These are phyloP conservation scores for Atrichornis clamosus DNA, from an alignment of 2,113 vertebrate genomes.

Conservation along the genomic window DNA sequence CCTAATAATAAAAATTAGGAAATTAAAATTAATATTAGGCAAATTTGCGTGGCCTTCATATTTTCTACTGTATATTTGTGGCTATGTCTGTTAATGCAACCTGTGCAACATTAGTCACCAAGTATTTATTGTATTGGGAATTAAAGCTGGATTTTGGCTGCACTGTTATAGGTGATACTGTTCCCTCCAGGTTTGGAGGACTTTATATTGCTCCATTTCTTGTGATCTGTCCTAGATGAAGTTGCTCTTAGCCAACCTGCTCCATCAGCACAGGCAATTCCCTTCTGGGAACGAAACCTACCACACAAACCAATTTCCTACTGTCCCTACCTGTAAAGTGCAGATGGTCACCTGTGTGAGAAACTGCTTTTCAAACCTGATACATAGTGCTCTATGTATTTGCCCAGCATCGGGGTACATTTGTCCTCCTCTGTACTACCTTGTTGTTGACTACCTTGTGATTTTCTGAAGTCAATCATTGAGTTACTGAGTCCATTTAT, in stretches of 20 bases:
- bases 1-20: neutral
- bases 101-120: neutral
- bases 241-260: neutral
- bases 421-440: neutral
- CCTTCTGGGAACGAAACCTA: neutral
- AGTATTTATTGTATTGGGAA: neutral
- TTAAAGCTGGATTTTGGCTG: neutral
- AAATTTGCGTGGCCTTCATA: neutral
- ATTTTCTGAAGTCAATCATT: neutral
- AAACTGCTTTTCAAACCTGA: neutral
- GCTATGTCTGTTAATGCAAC: neutral
- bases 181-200: neutral
- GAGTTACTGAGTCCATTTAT: neutral
- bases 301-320: neutral
- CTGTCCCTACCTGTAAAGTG: neutral
- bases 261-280: neutral
- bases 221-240: neutral
- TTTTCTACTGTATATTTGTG: neutral
- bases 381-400: fast-evolving
- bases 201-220: neutral
- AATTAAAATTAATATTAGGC: neutral
- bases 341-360: neutral
- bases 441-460: neutral
- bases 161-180: neutral
- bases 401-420: neutral